These are phyloP conservation scores for Beroe forskalii DNA, from an alignment of 37 sponge, comb jelly and placozoan genomes.

Conservation along the genomic window DNA sequence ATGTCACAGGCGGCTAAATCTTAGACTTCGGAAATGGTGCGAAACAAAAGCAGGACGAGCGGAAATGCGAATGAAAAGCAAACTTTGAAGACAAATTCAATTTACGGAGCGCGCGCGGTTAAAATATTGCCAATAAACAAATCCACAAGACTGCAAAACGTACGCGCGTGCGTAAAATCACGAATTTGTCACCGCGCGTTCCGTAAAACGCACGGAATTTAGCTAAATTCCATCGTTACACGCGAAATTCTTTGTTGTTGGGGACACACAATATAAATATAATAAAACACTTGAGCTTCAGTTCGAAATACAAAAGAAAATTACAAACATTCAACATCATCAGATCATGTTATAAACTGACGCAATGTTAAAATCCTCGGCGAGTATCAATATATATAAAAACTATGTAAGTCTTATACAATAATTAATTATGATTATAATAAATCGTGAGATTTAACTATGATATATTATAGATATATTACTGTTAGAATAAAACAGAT, in stretches of 20 bases:
- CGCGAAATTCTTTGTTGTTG: slow-evolving; percentile 49
- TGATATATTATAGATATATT: background rate
- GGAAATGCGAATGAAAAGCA: no score
- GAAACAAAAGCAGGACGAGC: no score
- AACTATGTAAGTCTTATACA: no score
- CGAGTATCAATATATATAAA: background rate
- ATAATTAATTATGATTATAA: no score
- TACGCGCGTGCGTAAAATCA: background rate
- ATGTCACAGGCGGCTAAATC: no score
- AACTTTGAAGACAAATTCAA: no score
- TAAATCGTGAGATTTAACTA: no score
- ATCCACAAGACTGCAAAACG: no score
- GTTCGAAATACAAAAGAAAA: background rate
- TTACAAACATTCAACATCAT: background rate
- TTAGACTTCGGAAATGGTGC: no score
- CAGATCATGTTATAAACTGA: background rate
- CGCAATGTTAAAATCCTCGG: background rate
- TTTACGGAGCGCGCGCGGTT: background rate
- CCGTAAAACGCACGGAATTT: background rate
- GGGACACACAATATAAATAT: background rate
- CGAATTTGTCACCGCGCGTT: background rate
- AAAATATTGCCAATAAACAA: no score
- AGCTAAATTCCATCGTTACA: slow-evolving; percentile 44
- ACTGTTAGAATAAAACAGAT: background rate
- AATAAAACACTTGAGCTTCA: background rate